These are phyloP conservation scores for Drosophila tani DNA, from an alignment of 1,140 invertebrate genomes.

Conservation along the genomic window DNA sequence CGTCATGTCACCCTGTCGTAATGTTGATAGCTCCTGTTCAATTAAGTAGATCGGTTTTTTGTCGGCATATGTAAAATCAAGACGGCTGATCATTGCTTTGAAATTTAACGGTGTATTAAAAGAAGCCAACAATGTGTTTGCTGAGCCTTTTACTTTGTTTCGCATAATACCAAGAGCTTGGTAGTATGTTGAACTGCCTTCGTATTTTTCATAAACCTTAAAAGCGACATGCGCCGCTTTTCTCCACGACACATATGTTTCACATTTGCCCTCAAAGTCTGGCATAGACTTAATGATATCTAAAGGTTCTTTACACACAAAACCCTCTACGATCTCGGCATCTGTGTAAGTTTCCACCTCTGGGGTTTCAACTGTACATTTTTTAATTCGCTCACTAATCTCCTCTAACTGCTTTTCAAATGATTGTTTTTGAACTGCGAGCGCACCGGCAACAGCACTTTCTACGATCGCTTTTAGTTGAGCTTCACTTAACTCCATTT, in stretches of 20 bases:
- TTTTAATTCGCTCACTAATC: background rate
- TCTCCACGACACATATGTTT: too few species aligned
- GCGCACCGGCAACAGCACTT: conserved; percentile 1
- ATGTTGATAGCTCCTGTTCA: conserved; percentile 25
- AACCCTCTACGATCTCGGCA: conserved; percentile 2
- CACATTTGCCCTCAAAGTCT: too few species aligned
- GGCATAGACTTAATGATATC: too few species aligned
- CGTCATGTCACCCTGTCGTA: conserved; percentile 21
- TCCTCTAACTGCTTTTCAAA: conserved; percentile 11
- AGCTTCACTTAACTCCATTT: conserved; percentile 10
- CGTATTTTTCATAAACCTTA: too few species aligned
- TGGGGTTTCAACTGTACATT: conserved; percentile 9
- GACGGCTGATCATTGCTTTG: conserved; percentile 14
- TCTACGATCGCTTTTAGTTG: conserved; percentile 11
- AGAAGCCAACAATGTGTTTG: too few species aligned
- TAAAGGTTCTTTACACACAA: too few species aligned
- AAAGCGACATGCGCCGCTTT: too few species aligned
- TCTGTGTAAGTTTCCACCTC: conserved; percentile 11
- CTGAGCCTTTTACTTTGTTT: too few species aligned
- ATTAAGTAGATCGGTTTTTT: conserved; percentile 23
- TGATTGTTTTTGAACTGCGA: conserved; percentile 17
- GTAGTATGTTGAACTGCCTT: too few species aligned
- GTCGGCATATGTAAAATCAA: conserved; percentile 23
- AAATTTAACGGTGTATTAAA: conserved; percentile 17
- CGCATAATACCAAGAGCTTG: too few species aligned